phyloP scores from a whole-genome alignment of 1,140 invertebrate species.

The Bilobella aurantiaca region DNA sequence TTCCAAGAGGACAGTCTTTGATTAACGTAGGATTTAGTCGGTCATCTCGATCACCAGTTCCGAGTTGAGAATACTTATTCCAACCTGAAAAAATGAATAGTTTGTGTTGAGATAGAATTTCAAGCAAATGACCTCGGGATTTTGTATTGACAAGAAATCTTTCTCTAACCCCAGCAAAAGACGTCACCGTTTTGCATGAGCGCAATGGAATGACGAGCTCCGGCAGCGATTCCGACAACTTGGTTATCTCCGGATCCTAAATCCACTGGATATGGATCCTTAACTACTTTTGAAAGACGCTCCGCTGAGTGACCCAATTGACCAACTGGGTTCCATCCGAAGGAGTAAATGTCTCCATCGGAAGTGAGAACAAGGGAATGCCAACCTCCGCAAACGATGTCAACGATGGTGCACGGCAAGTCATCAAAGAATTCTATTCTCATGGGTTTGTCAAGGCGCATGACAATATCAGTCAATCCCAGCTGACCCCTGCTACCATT shows the following conservation, averaged over 20 bases:
- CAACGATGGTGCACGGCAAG: conserved; percentile 45
- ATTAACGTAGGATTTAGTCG: not conserved
- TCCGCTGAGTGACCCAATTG: conserved; percentile 35
- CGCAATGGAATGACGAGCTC: conserved; percentile 73
- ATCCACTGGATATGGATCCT: conserved; percentile 26
- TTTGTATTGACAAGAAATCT: not conserved
- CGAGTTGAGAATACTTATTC: conserved; percentile 72
- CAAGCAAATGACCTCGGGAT: not conserved
- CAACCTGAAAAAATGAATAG: conserved; percentile 40
- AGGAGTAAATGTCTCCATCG: conserved; percentile 44
- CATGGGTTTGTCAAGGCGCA: conserved; percentile 19
- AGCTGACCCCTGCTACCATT: conserved; percentile 65
- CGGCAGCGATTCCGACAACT: conserved; percentile 50
- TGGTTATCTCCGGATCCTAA: conserved; percentile 32
- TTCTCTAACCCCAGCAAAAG: conserved; percentile 58
- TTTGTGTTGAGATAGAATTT: too few relatives aligned
- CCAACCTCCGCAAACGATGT: conserved; percentile 50
- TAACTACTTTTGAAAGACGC: conserved; percentile 1
- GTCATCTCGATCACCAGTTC: conserved; percentile 39
- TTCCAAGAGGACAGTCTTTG: not conserved
- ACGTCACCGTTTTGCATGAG: conserved; percentile 54
- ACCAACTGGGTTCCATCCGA: conserved; percentile 55
- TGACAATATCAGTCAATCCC: conserved; percentile 52
- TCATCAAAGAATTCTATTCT: conserved; percentile 33
- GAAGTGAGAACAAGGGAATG: conserved; percentile 42